phyloP scores from a whole-genome alignment of 2,888 invertebrate species.

The Leucophenga maculata region DNA sequence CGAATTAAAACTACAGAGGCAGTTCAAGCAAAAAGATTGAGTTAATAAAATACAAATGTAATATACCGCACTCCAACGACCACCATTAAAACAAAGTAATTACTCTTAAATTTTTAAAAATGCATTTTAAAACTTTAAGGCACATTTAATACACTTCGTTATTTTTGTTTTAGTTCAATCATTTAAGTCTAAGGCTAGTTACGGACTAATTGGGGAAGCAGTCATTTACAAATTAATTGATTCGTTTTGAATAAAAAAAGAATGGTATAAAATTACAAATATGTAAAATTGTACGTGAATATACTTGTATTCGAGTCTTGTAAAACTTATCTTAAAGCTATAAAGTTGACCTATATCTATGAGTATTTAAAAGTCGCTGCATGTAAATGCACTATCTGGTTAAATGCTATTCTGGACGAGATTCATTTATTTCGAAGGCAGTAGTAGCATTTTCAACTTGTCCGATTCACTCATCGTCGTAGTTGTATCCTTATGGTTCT shows the following conservation, averaged over 20 bases:
- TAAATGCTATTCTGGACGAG: conserved; percentile 15
- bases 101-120: not conserved
- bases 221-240: conserved; percentile 30
- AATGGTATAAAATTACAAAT: conserved; percentile 2
- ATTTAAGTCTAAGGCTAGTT: not conserved
- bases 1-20: conserved; percentile 72
- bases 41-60: too few species aligned
- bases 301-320: not conserved
- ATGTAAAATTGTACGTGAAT: not conserved
- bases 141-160: conserved; percentile 3
- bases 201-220: conserved; percentile 27
- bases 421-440: conserved; percentile 68
- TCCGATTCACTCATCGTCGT: conserved; percentile 71
- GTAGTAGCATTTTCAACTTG: conserved; percentile 71
- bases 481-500: conserved; percentile 55
- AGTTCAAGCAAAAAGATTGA: conserved; percentile 3
- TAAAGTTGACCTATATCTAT: not conserved
- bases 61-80: too few species aligned
- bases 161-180: not conserved
- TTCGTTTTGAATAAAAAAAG: conserved; percentile 29
- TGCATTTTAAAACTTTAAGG: conserved; percentile 10
- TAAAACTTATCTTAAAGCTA: not conserved
- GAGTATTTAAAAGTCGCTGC: conserved; percentile 26
- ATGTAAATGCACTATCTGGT: conserved; percentile 52
- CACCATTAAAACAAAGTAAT: too few species aligned